Base-by-base conservation (phyloP, 2,888 invertebrate genomes). In the Digitonthophagus gazella region DNA sequence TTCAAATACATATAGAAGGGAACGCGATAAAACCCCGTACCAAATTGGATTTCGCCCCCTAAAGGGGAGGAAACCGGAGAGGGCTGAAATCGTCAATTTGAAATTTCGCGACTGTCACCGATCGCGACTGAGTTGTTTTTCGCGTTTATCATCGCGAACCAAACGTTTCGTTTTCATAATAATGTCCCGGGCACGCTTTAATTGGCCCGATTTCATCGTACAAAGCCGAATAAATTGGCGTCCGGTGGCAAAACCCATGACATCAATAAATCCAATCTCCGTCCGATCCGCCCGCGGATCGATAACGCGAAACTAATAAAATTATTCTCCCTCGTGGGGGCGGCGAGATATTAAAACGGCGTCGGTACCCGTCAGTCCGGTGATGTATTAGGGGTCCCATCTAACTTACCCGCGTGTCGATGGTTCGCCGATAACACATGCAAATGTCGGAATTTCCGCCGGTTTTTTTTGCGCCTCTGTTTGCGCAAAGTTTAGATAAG, bases 231-330 rank as follows among this genome's bases (percentile, higher is more conserved):
- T 61, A 61, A 61, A 61, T 61, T 61, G 61, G 61, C 61, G 20
- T 61, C 6, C 19, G 61, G 20, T 19, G 20, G 18, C 20, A 61
- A 61, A 61, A 61, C 61, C 61, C 61, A 16, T 18, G 19, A 18
- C 61, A 20, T 61, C 61, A 61, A 61, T 61, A 61, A 61, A 61
- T 61, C 19, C 61, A 61, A 61, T 61, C 18, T 18, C 61, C 18
- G 18, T 61, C 18, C 61, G 20, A 44, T 44, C 6, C 28, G 61
- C 20, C 4, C 16, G 18, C 18, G 15, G 20, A 61, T 61, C 61
- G n/a, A 61, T 61, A 61, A 61, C 20, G 61, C 61, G 14, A 61
- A 61, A 61, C 61, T 61, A 61, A 61, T 61, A 61, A 61, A 61
- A 61, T 61, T 61, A 61, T 61, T 16, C 61, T 19, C 20, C 61